Evolutionary conservation across 2,797 vertebrate genomes (phyloP).

Genomic region (Miopithecus talapoin): DNA sequence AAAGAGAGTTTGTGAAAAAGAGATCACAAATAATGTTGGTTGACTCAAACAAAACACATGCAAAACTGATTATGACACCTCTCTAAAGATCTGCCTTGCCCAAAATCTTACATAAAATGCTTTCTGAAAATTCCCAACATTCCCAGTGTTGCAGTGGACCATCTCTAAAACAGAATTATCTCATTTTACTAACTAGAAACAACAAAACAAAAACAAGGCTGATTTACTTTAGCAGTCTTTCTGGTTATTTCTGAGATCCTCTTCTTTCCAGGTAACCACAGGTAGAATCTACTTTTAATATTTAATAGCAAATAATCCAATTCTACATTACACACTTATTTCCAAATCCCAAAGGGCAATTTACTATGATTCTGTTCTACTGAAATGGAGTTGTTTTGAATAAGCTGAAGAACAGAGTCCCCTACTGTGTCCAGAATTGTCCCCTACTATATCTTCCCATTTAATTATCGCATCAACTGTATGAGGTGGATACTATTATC

Average conservation of each 20-base stretch:
- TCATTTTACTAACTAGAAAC: slow-evolving; percentile 21
- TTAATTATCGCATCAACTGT: background rate
- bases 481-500: background rate
- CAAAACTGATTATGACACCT: background rate
- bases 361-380: background rate
- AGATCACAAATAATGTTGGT: slow-evolving; percentile 13
- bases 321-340: background rate
- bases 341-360: background rate
- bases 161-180: background rate
- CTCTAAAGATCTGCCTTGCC: background rate
- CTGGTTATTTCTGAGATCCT: background rate
- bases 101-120: background rate
- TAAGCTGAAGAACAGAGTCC: background rate
- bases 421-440: background rate
- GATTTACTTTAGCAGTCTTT: background rate
- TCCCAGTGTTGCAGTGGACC: background rate
- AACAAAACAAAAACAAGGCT: slow-evolving; percentile 30
- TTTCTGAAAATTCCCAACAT: slow-evolving; percentile 34
- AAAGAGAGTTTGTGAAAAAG: slow-evolving; percentile 6
- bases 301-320: background rate
- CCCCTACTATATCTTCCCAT: background rate
- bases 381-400: slow-evolving; percentile 4
- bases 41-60: background rate
- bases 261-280: background rate
- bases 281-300: background rate